These are phyloP conservation scores for Bombus pyrosoma DNA, from an alignment of 1,140 invertebrate genomes.

Conservation along the genomic window DNA sequence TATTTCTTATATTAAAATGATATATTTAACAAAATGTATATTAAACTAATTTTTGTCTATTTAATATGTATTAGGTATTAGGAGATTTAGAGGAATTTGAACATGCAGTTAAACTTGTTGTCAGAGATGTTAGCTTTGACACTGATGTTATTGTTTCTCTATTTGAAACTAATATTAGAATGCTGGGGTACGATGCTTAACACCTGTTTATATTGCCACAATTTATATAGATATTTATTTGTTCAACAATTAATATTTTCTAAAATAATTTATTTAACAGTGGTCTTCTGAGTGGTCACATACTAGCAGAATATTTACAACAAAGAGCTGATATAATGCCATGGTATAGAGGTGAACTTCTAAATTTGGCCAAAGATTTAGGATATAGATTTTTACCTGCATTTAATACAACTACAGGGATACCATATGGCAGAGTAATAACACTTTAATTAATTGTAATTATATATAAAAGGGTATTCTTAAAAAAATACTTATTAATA, in stretches of 20 bases:
- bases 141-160: constrained; percentile 98
- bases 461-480: constrained; percentile 25
- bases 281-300: constrained; percentile 96
- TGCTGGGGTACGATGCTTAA: constrained; percentile 90
- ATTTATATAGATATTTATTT: background rate
- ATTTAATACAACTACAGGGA: constrained; percentile 98
- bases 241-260: constrained; percentile 16
- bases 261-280: constrained; percentile 82
- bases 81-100: constrained; percentile 98
- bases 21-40: constrained; percentile 26
- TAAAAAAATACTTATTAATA: constrained; percentile 14
- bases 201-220: background rate
- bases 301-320: constrained; percentile 92
- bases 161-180: constrained; percentile 99
- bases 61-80: constrained; percentile 84
- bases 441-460: constrained; percentile 42
- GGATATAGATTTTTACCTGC: constrained; percentile 96
- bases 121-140: constrained; percentile 95
- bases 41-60: constrained; percentile 22
- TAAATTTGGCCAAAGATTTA: constrained; percentile 95
- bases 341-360: constrained; percentile 96
- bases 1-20: constrained; percentile 8
- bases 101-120: constrained; percentile 92
- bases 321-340: constrained; percentile 88
- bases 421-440: constrained; percentile 95